Percentiles rank a stretch among this genome's conserved stretches.
Conservation (phyloP, 1,140 invertebrate species). For the Aphaenogaster floridana region DNA sequence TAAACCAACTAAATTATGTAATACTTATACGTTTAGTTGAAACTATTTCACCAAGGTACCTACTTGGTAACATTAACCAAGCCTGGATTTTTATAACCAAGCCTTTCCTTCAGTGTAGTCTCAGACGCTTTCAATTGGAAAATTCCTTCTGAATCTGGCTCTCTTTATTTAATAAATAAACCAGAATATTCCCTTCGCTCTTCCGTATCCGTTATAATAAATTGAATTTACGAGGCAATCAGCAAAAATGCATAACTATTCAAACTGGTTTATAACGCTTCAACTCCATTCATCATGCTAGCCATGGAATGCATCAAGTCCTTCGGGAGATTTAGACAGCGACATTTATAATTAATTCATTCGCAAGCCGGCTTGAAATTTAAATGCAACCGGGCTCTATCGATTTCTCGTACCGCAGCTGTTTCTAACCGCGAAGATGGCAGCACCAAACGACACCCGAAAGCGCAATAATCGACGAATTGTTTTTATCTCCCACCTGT, state of each 20-base stretch:
- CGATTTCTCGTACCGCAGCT: constrained; percentile 60
- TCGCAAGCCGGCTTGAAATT: constrained; percentile 70
- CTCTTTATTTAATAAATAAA: constrained; percentile 17
- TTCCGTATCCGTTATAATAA: neutral
- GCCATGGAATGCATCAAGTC: constrained; percentile 24
- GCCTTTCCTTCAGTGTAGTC: no score
- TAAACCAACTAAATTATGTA: no score
- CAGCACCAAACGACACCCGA: constrained; percentile 46
- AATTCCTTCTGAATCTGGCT: neutral
- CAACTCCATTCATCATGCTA: constrained; percentile 29
- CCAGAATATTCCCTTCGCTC: neutral
- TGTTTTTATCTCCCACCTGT: constrained; percentile 31
- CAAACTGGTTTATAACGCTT: neutral
- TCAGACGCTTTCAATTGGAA: neutral
- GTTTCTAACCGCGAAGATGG: constrained; percentile 38
- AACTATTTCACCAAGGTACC: no score
- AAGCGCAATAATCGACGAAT: constrained; percentile 13
- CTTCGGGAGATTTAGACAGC: constrained; percentile 27
- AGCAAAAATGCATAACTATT: constrained; percentile 11
- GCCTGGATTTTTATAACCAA: no score
- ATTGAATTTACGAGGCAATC: constrained; percentile 27
- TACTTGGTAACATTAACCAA: no score
- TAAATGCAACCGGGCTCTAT: constrained; percentile 71
- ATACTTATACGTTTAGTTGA: no score
- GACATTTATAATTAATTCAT: constrained; percentile 72